Percentiles rank a stretch among this genome's conserved stretches.
phyloP scores from a whole-genome alignment of 2,797 vertebrate species.

The Betta splendens region DNA sequence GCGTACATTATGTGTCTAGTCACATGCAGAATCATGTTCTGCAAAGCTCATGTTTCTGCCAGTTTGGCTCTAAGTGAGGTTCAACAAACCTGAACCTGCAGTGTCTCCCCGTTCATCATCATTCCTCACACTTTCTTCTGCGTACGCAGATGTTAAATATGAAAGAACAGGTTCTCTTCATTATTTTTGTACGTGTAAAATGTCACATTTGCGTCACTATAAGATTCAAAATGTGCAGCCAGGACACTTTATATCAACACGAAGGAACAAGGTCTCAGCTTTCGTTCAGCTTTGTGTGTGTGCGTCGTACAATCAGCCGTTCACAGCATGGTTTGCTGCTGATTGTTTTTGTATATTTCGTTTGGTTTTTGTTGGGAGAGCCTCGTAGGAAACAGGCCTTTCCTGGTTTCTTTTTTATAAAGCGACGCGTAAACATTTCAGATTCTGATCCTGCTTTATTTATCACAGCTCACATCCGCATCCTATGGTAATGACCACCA shows the following conservation, averaged over 20 bases:
- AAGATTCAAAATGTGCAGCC: neutral
- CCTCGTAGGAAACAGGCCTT: slow-evolving; percentile 59
- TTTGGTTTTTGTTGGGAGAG: slow-evolving; percentile 60
- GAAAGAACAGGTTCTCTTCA: neutral
- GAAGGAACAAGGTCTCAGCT: neutral
- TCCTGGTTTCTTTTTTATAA: slow-evolving; percentile 68
- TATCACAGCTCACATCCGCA: slow-evolving; percentile 77
- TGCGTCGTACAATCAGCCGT: slow-evolving; percentile 40
- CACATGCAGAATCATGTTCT: too few species aligned
- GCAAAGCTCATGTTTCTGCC: too few species aligned
- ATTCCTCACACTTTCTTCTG: too few species aligned
- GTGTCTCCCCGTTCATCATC: too few species aligned
- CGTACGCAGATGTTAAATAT: too few species aligned
- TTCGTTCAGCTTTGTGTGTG: slow-evolving; percentile 13
- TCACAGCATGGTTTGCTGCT: slow-evolving; percentile 40
- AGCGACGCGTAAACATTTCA: slow-evolving; percentile 78
- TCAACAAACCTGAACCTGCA: too few species aligned
- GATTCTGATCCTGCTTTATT: slow-evolving; percentile 76
- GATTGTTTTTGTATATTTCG: slow-evolving; percentile 70
- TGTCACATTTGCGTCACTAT: neutral
- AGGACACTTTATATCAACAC: neutral
- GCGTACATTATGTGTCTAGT: too few species aligned
- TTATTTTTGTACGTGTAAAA: neutral
- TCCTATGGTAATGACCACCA: slow-evolving; percentile 72
- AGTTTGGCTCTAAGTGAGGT: too few species aligned